Conservation (phyloP, 1,140 invertebrate genomes). For the Drosophila asahinai region DNA sequence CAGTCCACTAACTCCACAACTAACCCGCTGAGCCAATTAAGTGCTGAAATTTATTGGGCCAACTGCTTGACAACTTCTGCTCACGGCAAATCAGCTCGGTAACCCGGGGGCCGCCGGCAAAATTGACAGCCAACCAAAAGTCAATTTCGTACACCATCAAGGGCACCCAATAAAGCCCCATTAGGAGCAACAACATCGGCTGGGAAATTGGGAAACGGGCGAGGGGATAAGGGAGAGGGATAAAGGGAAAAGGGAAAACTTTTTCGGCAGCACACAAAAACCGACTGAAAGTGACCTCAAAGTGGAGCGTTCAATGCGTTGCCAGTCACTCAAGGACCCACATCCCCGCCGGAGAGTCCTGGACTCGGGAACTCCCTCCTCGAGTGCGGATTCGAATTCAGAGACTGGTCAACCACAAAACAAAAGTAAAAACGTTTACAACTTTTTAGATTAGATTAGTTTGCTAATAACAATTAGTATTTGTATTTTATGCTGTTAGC, state of each 20-base stretch:
- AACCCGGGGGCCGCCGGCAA: slow-evolving; percentile 44
- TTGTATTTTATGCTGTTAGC: slow-evolving; percentile 79
- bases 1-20: slow-evolving; percentile 2
- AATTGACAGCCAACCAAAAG: slow-evolving; percentile 77
- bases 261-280: slow-evolving; percentile 66
- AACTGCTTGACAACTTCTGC: slow-evolving; percentile 68
- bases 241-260: slow-evolving; percentile 11
- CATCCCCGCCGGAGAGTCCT: not conserved
- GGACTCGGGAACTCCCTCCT: not conserved
- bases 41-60: slow-evolving; percentile 61
- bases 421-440: slow-evolving; percentile 83
- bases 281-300: slow-evolving; percentile 70
- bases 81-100: slow-evolving; percentile 60
- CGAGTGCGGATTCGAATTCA: slow-evolving; percentile 9
- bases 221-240: no score
- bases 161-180: slow-evolving; percentile 74
- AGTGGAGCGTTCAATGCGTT: slow-evolving; percentile 75
- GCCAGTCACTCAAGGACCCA: slow-evolving; percentile 53
- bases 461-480: slow-evolving; percentile 85
- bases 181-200: slow-evolving; percentile 46
- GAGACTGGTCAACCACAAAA: slow-evolving; percentile 62
- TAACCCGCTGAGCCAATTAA: slow-evolving; percentile 60
- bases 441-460: slow-evolving; percentile 85
- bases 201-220: not conserved
- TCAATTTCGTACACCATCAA: slow-evolving; percentile 80